A percentile compares a stretch with the other conserved stretches of the same genome.
Evolutionary conservation across 2,113 vertebrate genomes (phyloP).

Genomic region (Corythoichthys intestinalis): DNA sequence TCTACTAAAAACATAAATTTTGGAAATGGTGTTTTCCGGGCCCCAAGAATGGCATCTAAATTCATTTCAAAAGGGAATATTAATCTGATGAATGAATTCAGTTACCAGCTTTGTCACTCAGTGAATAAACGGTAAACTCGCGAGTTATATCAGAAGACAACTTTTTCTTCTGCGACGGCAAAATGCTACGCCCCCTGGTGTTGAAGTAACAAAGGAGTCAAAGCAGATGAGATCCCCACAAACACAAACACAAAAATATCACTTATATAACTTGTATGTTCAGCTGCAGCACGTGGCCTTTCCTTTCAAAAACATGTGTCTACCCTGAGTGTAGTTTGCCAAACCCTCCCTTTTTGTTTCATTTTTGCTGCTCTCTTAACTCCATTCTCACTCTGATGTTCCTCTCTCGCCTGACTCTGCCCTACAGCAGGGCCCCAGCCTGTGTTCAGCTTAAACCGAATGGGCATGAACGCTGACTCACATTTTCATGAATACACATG

Average conservation of each 20-base stretch:
- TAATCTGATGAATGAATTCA: too few species aligned
- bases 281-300: not conserved
- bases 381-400: slow-evolving; percentile 26
- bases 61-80: not conserved
- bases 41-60: not conserved
- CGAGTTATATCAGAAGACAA: not conserved
- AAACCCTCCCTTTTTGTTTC: slow-evolving; percentile 10
- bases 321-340: slow-evolving; percentile 33
- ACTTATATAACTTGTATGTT: slow-evolving; percentile 42
- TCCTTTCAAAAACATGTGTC: slow-evolving; percentile 10
- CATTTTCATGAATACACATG: slow-evolving; percentile 61
- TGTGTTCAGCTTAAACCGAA: slow-evolving; percentile 50
- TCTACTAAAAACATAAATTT: not conserved
- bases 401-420: slow-evolving; percentile 35
- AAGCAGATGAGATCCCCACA: slow-evolving; percentile 9
- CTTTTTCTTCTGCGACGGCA: not conserved
- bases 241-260: slow-evolving; percentile 19
- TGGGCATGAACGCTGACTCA: slow-evolving; percentile 67
- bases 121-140: not conserved
- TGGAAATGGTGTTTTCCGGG: not conserved
- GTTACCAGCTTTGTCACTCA: too few species aligned
- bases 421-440: slow-evolving; percentile 49
- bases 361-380: slow-evolving; percentile 9
- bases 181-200: slow-evolving; percentile 36
- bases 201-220: not conserved